phyloP scores from a whole-genome alignment of 2,113 vertebrate species.

The Pseudorasbora parva region DNA sequence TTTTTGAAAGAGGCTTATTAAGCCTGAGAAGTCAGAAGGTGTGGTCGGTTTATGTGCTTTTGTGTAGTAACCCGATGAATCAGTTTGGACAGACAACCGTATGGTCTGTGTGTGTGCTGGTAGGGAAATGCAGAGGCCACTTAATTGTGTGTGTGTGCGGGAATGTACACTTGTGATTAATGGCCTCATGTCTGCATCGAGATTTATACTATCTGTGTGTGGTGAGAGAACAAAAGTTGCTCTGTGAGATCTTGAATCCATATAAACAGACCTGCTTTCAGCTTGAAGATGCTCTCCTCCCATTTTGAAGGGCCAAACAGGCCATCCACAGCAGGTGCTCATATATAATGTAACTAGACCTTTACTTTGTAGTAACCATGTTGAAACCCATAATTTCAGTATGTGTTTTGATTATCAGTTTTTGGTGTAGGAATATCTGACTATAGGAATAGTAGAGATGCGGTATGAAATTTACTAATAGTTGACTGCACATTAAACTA shows the following conservation, averaged over 20 bases:
- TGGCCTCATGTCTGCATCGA: constrained; percentile 16
- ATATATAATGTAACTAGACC: not conserved
- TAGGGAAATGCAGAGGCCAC: not conserved
- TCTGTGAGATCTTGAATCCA: constrained; percentile 29
- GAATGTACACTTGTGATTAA: constrained; percentile 41
- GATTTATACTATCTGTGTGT: constrained; percentile 51
- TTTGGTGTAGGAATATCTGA: not conserved
- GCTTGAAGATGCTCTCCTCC: constrained; percentile 19
- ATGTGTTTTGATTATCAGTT: not conserved
- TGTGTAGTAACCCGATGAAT: constrained; percentile 45
- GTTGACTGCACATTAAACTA: no score
- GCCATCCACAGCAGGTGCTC: constrained; percentile 16
- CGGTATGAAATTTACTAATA: no score
- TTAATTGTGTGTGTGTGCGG: constrained; percentile 42
- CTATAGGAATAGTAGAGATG: not conserved
- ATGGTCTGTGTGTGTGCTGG: constrained; percentile 29
- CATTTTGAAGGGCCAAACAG: not conserved
- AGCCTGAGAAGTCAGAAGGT: constrained; percentile 28
- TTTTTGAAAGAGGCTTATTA: constrained; percentile 16
- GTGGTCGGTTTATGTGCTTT: constrained; percentile 35
- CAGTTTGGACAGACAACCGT: constrained; percentile 14
- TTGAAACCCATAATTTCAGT: not conserved
- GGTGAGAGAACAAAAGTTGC: constrained; percentile 25
- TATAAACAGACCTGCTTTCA: constrained; percentile 31
- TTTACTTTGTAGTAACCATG: not conserved